Evolutionary conservation across 2,113 vertebrate species (phyloP).

Genomic region (Poicephalus meyeri): DNA sequence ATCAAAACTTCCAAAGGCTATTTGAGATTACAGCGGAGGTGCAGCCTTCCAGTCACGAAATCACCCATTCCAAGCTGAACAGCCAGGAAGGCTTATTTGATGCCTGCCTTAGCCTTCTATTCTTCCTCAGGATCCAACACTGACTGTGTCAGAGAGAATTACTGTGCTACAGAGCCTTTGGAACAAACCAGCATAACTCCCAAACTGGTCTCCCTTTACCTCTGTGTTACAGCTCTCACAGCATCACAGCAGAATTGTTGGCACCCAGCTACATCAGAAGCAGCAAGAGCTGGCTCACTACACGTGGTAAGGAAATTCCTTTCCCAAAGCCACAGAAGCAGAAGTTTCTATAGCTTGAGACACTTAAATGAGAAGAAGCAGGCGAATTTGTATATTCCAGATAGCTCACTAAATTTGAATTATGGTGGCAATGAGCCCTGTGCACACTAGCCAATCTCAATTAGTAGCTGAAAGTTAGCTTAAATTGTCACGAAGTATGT

Average conservation of each 20-base stretch:
- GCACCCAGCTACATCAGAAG: not conserved
- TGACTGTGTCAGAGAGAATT: not conserved
- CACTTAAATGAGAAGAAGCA: not conserved
- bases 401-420: not conserved
- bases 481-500: not conserved
- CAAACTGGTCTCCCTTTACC: not conserved
- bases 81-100: not conserved
- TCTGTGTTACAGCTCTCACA: not conserved
- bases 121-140: not conserved
- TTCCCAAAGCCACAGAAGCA: not conserved
- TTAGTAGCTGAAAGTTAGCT: not conserved
- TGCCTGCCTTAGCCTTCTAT: not conserved
- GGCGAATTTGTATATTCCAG: not conserved
- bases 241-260: not conserved
- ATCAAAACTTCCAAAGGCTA: not conserved
- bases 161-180: not conserved
- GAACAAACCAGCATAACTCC: fast-evolving
- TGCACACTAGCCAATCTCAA: not conserved
- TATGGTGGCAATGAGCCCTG: not conserved
- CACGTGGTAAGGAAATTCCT: fast-evolving
- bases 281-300: not conserved
- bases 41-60: not conserved
- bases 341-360: not conserved
- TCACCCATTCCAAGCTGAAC: not conserved
- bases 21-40: not conserved